Base-by-base conservation (phyloP, 2,797 vertebrate genomes). In the Leucoraja ocellata region DNA sequence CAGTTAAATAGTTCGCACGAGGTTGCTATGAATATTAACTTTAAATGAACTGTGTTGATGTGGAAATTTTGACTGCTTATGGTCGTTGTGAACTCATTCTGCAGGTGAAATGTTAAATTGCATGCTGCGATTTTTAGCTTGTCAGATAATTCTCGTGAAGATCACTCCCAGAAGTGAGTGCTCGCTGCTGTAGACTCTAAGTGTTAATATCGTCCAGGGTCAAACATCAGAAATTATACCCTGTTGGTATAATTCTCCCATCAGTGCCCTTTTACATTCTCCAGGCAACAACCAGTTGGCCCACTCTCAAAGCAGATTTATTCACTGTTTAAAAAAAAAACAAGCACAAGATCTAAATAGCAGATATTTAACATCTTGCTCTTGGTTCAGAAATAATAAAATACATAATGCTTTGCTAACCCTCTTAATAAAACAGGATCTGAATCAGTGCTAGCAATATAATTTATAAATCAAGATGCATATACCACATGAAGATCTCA, bases 11-110 rank as follows among this genome's bases (percentile, higher is more conserved):
- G 10, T 83, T 81, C 54, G 46, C 39, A 54, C 23, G 4, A 46
- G 39, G 14, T 39, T 81, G 18, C 39, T 25, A 23, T 25, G 23
- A 58, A 58, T 25, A 25, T 83, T 83, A 25, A 83, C 54, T 83
- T 83, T 83, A 83, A 83, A 83, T 83, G 39, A 54, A 23, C 80
- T 54, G 18, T 83, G 54, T 54, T 83, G 46, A 83, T 54, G 80
- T 83, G 80, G 80, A 83, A 23, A 83, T 83, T 58, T 9, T 83
- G 80, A 28, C 80, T 78, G 54, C 80, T 83, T 83, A 25, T 23
- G 39, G 3, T 83, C 80, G 14, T 28, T 58, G 4, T 11, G 10
- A 8, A 83, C 21, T 58, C 46, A 1, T 11, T 83, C 46, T 13
- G 11, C 46, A 36, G 80, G 23, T 58, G 46, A 54, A 25, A 78